Conservation (phyloP, 2,888 invertebrate species). For the Morpho deidamia region DNA sequence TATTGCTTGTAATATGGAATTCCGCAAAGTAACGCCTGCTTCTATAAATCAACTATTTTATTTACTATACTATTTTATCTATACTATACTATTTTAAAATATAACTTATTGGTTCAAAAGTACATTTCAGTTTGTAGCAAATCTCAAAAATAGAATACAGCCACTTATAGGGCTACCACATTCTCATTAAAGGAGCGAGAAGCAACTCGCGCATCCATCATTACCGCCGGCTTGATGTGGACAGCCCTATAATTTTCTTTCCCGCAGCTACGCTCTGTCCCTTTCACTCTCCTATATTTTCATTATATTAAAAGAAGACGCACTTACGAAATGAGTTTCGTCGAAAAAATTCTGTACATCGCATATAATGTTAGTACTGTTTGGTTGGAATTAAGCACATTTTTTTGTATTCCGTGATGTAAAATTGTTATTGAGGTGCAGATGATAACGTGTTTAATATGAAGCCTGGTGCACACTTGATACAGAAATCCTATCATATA, state of each 20-base stretch:
- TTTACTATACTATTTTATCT: no score
- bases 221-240: constrained; percentile 53
- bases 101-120: no score
- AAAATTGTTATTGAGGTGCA: constrained; percentile 22
- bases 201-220: constrained; percentile 60
- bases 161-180: constrained; percentile 53
- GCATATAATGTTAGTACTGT: constrained; percentile 42
- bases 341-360: constrained; percentile 39
- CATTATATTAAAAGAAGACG: constrained; percentile 57
- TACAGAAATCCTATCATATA: no score
- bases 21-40: no score
- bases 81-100: no score
- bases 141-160: constrained; percentile 20
- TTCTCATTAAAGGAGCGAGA: constrained; percentile 56
- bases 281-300: constrained; percentile 26
- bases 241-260: constrained; percentile 70
- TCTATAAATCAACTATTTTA: no score
- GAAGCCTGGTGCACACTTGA: constrained; percentile 1
- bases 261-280: constrained; percentile 30
- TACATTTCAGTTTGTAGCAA: neutral
- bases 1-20: no score
- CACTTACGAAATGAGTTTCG: constrained; percentile 54
- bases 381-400: constrained; percentile 30
- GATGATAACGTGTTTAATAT: constrained; percentile 18
- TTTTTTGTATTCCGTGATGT: constrained; percentile 24